These are phyloP conservation scores for Corythoichthys intestinalis DNA, from an alignment of 2,113 vertebrate genomes.

Conservation along the genomic window DNA sequence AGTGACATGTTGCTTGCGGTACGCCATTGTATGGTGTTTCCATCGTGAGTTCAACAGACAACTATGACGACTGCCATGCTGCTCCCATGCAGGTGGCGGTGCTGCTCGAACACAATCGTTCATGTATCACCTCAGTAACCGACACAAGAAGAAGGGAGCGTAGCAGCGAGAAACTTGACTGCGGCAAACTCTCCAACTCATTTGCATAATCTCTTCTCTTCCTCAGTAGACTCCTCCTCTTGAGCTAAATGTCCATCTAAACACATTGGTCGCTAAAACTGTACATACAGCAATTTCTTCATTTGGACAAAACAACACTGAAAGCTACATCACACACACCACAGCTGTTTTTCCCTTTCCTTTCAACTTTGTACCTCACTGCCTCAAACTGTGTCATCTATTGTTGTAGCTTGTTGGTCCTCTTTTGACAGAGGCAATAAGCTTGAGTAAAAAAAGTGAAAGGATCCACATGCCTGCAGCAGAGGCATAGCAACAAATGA, in stretches of 20 bases:
- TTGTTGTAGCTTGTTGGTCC: constrained; percentile 31
- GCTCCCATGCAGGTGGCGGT: constrained; percentile 45
- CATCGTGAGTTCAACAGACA: too few species aligned
- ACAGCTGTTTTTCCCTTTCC: neutral
- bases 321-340: constrained; percentile 5
- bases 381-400: constrained; percentile 28
- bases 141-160: constrained; percentile 24
- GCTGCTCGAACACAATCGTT: constrained; percentile 59
- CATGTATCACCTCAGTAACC: constrained; percentile 32
- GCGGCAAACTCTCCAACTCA: constrained; percentile 48
- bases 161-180: constrained; percentile 44
- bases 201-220: constrained; percentile 53
- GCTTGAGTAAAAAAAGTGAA: constrained; percentile 32
- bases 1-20: too few species aligned
- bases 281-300: neutral
- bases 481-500: constrained; percentile 68
- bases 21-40: too few species aligned
- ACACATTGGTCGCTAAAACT: constrained; percentile 25
- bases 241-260: constrained; percentile 26
- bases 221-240: constrained; percentile 9
- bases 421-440: constrained; percentile 47
- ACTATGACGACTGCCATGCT: constrained; percentile 29
- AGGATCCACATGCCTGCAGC: constrained; percentile 56
- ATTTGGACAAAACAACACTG: constrained; percentile 11
- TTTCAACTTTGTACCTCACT: constrained; percentile 12